Percentiles rank a stretch among this genome's conserved stretches.
Conservation (phyloP, 2,113 vertebrate species). For the Irena cyanogastra region DNA sequence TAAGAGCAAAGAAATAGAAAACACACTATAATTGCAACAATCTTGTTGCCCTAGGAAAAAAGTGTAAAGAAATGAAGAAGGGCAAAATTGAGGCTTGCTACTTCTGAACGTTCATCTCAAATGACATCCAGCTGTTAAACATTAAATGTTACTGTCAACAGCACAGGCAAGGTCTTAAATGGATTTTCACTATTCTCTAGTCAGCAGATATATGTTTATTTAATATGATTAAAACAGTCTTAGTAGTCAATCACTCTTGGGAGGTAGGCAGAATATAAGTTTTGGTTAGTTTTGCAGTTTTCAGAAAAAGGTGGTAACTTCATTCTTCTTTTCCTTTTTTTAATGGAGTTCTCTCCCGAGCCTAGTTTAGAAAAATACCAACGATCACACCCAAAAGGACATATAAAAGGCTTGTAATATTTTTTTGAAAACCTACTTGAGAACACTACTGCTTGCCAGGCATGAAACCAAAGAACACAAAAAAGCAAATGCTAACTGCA, state of each 20-base stretch:
- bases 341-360: background rate
- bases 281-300: background rate
- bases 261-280: background rate
- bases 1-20: background rate
- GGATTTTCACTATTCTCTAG: background rate
- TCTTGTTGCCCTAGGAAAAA: background rate
- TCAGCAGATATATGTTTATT: background rate
- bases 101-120: background rate
- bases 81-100: background rate
- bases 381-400: background rate
- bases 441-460: background rate
- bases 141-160: background rate
- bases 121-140: background rate
- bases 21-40: background rate
- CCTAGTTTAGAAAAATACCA: constrained; percentile 2
- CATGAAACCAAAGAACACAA: background rate
- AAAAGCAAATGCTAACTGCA: background rate
- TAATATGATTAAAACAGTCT: constrained; percentile 3
- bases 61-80: background rate
- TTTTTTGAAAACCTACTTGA: background rate
- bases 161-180: background rate
- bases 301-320: background rate
- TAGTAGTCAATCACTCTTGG: background rate
- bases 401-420: background rate
- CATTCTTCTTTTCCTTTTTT: no score